Base-by-base conservation (phyloP, 2,113 vertebrate genomes). In the Sinocyclocheilus anshuiensis region DNA sequence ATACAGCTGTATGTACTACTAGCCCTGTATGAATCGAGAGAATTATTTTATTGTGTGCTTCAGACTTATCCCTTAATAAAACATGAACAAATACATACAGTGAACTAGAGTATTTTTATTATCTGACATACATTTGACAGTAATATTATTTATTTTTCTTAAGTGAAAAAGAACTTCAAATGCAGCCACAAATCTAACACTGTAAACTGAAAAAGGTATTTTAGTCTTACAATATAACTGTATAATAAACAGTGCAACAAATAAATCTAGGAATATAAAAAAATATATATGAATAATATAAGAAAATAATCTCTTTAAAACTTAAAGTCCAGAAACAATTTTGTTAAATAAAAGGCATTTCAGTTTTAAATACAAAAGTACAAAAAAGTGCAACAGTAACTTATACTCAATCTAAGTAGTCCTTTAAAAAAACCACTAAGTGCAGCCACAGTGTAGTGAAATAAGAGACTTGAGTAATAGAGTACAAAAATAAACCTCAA, bases 371-470 rank as follows among this genome's bases (percentile, higher is more conserved):
- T 18, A 72, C 29, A 45, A 74, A 45, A 74, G 4, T 18, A 72
- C 29, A 45, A 74, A 36, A 45, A 42, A 45, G 71, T 72, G 29
- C 26, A 72, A 72, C 69, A 36, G 33, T 72, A 72, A 72, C 15
- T 72, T 36, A 12, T 65, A 65, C 61, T 16, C 29, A 45, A 45
- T 45, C 42, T 22, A 45, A 22, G 1, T 11, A 75, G 39, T 50
- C 74, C 22, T 76, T 76, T 24, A 67, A 29, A 65, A 72, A 72
- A 72, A 45, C n/a, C 36, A 45, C 42, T 48, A 50, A 76, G 72
- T 76, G 74, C 74, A 76, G 74, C 42, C 22, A 76, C n/a, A 15
- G 26, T 76, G 10, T 26, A 48, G 39, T 50, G 12, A 76, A 50
- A 50, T 76, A 72, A 39, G 16, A 20, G 29, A 33, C 29, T 33